Conservation (phyloP, 2,888 invertebrate genomes). For the Creontiades dilutus region DNA sequence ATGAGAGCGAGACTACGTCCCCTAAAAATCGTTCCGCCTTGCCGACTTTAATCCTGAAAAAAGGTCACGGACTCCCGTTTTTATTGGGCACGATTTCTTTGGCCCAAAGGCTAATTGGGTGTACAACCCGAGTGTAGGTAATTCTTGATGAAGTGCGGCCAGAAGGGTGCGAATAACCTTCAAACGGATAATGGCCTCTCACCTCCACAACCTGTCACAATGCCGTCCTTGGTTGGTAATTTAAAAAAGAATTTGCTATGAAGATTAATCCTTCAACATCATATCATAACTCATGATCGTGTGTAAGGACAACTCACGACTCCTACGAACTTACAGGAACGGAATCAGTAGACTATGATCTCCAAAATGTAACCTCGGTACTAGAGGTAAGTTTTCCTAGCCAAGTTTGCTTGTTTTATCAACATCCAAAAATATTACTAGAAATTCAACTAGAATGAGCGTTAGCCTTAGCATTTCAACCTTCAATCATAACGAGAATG, state of each 20-base stretch:
- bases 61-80: slow-evolving; percentile 39
- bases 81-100: slow-evolving; percentile 5
- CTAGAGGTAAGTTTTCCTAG: too few species aligned
- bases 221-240: neutral
- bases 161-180: slow-evolving; percentile 14
- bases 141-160: slow-evolving; percentile 34
- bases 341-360: too few species aligned
- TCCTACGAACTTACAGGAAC: too few species aligned
- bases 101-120: slow-evolving; percentile 36
- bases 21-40: slow-evolving; percentile 29
- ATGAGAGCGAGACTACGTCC: neutral
- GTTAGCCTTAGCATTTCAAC: too few species aligned
- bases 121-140: neutral
- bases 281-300: too few species aligned
- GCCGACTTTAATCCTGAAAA: slow-evolving; percentile 11
- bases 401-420: too few species aligned
- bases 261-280: too few species aligned
- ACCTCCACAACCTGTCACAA: slow-evolving; percentile 17
- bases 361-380: too few species aligned
- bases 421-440: too few species aligned
- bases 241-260: neutral
- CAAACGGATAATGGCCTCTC: slow-evolving; percentile 1
- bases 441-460: too few species aligned
- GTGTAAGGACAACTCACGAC: too few species aligned
- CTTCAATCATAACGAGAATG: too few species aligned